Conservation (phyloP, 1,140 invertebrate species). For the Lepidurus apus region DNA sequence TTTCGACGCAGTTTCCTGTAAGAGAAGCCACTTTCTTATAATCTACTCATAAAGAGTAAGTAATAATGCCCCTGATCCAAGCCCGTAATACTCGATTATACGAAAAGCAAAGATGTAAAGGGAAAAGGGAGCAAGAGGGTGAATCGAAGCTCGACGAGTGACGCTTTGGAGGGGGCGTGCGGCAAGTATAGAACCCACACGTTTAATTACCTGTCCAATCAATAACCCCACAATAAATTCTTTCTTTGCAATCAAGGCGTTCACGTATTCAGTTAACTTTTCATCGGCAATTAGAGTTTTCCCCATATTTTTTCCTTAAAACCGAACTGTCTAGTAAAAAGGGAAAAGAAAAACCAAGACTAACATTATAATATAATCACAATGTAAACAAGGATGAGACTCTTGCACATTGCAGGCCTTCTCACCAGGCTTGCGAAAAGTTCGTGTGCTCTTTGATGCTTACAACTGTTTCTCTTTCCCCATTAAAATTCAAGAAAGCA, state of each 20-base stretch:
- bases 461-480: too few relatives aligned
- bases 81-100: too few relatives aligned
- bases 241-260: not conserved
- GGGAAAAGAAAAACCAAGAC: not conserved
- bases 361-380: not conserved
- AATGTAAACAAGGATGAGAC: not conserved
- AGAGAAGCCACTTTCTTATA: conserved; percentile 34
- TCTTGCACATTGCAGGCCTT: not conserved
- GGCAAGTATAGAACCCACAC: not conserved
- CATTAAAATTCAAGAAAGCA: too few relatives aligned
- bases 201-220: conserved; percentile 31
- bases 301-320: not conserved
- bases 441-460: too few relatives aligned
- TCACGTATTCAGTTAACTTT: not conserved
- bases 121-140: too few relatives aligned
- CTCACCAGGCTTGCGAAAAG: not conserved
- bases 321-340: not conserved
- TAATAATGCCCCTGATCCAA: too few relatives aligned
- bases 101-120: too few relatives aligned
- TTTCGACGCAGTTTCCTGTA: conserved; percentile 54
- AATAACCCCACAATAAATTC: conserved; percentile 29
- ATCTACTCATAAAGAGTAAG: too few relatives aligned
- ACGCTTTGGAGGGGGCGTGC: not conserved
- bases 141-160: too few relatives aligned
- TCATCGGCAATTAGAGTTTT: not conserved